phyloP scores from a whole-genome alignment of 2,888 invertebrate genomes.

The Mystacides longicornis region DNA sequence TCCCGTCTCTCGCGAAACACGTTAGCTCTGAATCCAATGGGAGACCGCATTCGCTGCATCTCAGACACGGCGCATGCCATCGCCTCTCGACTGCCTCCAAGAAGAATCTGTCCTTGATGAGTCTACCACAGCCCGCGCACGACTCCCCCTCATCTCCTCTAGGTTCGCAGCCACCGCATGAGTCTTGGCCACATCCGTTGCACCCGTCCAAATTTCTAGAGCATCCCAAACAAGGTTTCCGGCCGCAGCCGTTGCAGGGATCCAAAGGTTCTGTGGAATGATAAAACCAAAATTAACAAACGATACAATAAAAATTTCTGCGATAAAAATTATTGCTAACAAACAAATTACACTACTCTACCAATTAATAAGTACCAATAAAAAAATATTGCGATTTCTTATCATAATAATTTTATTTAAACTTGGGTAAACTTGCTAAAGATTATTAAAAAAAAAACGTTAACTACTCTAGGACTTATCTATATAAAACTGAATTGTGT shows the following conservation, averaged over 20 bases:
- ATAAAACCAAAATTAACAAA: neutral
- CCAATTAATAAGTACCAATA: no score
- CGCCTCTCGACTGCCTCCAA: constrained; percentile 84
- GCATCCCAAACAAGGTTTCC: constrained; percentile 27
- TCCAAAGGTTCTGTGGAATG: neutral
- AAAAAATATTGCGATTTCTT: no score
- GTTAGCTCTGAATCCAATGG: constrained; percentile 85
- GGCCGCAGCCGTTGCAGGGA: constrained; percentile 30
- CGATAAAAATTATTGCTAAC: neutral
- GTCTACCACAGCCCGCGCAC: constrained; percentile 84
- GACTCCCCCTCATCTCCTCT: constrained; percentile 38
- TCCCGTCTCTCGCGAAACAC: constrained; percentile 87
- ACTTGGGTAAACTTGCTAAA: no score
- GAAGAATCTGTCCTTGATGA: constrained; percentile 85
- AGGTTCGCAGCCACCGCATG: constrained; percentile 37
- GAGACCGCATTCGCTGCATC: constrained; percentile 85
- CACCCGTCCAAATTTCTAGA: constrained; percentile 30
- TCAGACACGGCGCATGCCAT: constrained; percentile 89
- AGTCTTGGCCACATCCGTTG: constrained; percentile 31
- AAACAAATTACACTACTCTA: no score
- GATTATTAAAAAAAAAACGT: no score
- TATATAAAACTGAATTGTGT: no score
- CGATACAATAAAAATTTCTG: neutral
- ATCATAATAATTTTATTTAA: no score
- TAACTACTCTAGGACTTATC: no score